Base-by-base conservation (phyloP, 1,140 invertebrate species). In the Drosophila kohkoa region DNA sequence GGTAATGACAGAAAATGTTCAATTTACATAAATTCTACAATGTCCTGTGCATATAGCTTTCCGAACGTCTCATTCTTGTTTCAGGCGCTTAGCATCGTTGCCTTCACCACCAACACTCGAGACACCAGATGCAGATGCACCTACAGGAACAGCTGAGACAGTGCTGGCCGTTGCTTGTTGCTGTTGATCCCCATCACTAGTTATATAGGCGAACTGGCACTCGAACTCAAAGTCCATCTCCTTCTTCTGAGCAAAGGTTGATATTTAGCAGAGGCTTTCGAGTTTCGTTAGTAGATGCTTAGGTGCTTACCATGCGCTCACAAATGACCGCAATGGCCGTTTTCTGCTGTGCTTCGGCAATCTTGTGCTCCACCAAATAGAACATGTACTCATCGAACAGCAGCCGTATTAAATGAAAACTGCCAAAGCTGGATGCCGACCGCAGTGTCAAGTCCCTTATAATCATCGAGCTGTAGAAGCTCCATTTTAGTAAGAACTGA, bases 361-460 rank as follows among this genome's bases (percentile, higher is more conserved):
- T 98, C 93, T 98, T 96, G 92, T 99, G 97, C 93, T 99, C 99
- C 78, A 99, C 97, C 75, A 99, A 94, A 93, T 99, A 99, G 94
- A 99, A 99, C 96, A 99, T 99, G 92, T 99, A 99, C 93, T 99
- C 99, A 93, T 99, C 99, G 93, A 99, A 99, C 16, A 99, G 94
- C 75, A 99, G 94, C 49, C 99, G 96, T 86, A 99, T 99, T 51
- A 99, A 94, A 94, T 99, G 99, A 94, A 99, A 99, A 64, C 98
- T 99, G 41, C 99, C 99, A 94, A 99, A 99, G 92, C 98, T 99
- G 8, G 98, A 97, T 20, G 99, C 99, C 76, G 98, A 99, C 87
- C 99, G 94, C 55, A 99, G 93, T 43, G 98, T 99, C 60, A 99
- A 94, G 94, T 99, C 98, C 35, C 98, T 94, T 81, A 99, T 99